Evolutionary conservation across 1,140 invertebrate genomes (phyloP), one percentile per base, ranked within the genome.

Genomic region (Scaptomyza hsui): DNA sequence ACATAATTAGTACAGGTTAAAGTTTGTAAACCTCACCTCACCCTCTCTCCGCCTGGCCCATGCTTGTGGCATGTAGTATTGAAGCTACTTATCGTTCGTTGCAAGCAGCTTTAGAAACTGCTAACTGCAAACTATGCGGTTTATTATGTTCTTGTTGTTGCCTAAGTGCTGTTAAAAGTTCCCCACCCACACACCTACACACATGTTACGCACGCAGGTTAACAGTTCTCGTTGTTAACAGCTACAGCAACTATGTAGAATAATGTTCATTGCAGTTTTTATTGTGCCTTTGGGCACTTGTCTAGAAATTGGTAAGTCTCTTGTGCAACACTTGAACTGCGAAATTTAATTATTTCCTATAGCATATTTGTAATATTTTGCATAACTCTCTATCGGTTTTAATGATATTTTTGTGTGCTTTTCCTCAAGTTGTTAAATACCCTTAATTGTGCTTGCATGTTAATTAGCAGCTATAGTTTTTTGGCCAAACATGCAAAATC

Each of bases 1-100:
- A 29, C 55, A 60, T 72, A 72, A 72, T 72, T 72, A 72, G 69
- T 67, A 60, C 16, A 53, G 29, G 41, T 51, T 49, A 15, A 56
- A 64, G 37, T 55, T 42, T 37, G 19, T 47, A 15, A 37, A 15
- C 19, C 19, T 45, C 16, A 24, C 13, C 42, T 44, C 19, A 24
- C 9, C n/a, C 18, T 4, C n/a, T 13, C 7, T 26, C 19, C 4
- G 19, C 26, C 21, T 32, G 24, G n/a, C 6, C 26, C 49, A 21
- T 16, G 24, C 18, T 39, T 63, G 29, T 32, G 24, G 39, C 39
- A 62, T 44, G 59, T 3, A 42, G 26, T 29, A 51, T 62, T 15
- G 32, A 12, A 37, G 53, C 63, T 26, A 49, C 44, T 42, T 51
- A 51, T 32, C 52, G 56, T 37, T 47, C 29, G 24, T 19, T 48